A percentile compares a stretch with the other conserved stretches of the same genome.
phyloP scores from a whole-genome alignment of 2,888 invertebrate genomes.

The Dioctria rufipes region DNA sequence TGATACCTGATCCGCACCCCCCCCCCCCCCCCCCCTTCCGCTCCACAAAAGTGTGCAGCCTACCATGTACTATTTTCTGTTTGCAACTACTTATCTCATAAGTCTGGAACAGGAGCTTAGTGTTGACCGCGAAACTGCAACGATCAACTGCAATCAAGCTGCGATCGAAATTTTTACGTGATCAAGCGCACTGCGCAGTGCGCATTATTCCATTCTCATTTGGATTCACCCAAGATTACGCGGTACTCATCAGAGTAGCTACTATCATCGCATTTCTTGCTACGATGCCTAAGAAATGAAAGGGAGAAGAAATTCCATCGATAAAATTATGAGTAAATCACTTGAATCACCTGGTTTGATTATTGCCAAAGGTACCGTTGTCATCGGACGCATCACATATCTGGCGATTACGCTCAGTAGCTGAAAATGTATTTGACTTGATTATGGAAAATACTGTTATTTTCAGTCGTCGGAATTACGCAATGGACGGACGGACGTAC shows the following conservation, averaged over 20 bases:
- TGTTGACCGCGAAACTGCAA: background rate
- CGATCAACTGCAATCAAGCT: background rate
- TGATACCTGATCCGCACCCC: too few relatives aligned
- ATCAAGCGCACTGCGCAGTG: background rate
- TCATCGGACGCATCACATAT: background rate
- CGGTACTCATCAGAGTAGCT: too few relatives aligned
- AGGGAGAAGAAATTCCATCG: constrained; percentile 16
- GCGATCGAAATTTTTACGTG: constrained; percentile 14
- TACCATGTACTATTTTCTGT: too few relatives aligned
- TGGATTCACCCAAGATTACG: background rate
- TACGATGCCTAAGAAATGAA: background rate
- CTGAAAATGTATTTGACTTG: constrained; percentile 4
- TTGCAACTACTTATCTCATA: background rate
- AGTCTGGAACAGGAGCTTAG: background rate
- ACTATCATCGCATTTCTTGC: background rate
- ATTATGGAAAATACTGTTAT: constrained; percentile 40
- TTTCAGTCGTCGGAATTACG: constrained; percentile 37
- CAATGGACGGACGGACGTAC: constrained; percentile 10
- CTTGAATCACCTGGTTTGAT: background rate
- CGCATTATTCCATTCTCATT: background rate
- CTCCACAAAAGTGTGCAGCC: too few relatives aligned
- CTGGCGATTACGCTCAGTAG: background rate
- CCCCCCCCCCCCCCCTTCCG: too few relatives aligned
- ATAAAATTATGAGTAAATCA: background rate
- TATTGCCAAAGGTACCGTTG: background rate